phyloP scores from a whole-genome alignment of 2,797 vertebrate species.

The Enoplosus armatus region DNA sequence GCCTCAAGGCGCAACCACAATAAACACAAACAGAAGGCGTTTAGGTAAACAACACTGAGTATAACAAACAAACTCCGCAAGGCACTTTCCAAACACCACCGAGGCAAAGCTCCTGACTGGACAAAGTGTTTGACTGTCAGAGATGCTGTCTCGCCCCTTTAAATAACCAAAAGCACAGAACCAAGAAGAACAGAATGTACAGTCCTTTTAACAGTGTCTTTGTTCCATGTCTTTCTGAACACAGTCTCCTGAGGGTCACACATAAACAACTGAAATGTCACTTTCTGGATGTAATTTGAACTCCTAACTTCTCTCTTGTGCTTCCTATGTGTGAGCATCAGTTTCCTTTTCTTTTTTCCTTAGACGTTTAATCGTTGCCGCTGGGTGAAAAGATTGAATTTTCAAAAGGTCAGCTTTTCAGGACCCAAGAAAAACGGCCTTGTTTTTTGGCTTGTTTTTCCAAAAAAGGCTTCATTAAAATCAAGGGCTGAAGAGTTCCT shows the following conservation, averaged over 20 bases:
- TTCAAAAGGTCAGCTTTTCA: conserved; percentile 62
- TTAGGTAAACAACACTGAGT: neutral
- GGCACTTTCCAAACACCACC: neutral
- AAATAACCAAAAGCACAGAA: neutral
- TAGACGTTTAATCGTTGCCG: conserved; percentile 14
- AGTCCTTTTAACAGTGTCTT: neutral
- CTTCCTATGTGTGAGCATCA: neutral
- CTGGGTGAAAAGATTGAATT: conserved; percentile 31
- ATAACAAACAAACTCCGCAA: neutral
- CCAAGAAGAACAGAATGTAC: neutral
- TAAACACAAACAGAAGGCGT: neutral
- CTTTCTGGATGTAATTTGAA: neutral
- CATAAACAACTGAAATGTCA: neutral
- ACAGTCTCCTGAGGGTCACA: neutral
- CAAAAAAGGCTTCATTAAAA: conserved; percentile 36
- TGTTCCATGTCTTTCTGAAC: neutral
- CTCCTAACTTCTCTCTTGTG: neutral
- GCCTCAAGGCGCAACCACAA: neutral
- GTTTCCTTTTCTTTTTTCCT: neutral
- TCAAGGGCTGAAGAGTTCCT: neutral
- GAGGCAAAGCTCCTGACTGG: neutral
- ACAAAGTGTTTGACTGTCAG: neutral
- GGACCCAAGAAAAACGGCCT: conserved; percentile 28
- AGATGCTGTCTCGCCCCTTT: neutral
- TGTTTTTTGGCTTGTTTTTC: conserved; percentile 29